phyloP scores from a whole-genome alignment of 2,113 vertebrate species.

The Otolemur garnettii region DNA sequence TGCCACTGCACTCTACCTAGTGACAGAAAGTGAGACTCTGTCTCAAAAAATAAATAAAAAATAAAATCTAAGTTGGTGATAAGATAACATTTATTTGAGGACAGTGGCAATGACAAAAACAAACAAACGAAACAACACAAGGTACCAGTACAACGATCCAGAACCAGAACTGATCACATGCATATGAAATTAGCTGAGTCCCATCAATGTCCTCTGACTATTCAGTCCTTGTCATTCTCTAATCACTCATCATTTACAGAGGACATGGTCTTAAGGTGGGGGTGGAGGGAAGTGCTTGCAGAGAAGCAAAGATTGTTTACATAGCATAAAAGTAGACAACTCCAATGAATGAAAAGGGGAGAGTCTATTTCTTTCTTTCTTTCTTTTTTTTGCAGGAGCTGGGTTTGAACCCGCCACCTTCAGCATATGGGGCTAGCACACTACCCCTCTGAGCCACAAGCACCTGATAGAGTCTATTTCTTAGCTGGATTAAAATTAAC shows the following conservation, averaged over 20 bases:
- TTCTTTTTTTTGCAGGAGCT: too few species aligned
- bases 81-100: neutral
- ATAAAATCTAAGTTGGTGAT: neutral
- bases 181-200: constrained; percentile 66
- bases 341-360: neutral
- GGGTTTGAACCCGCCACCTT: too few species aligned
- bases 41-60: neutral
- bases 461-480: neutral
- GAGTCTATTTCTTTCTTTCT: neutral
- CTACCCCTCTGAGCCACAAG: too few species aligned
- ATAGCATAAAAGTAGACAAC: neutral
- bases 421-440: too few species aligned
- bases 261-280: neutral
- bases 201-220: neutral
- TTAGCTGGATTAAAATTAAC: neutral
- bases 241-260: constrained; percentile 47
- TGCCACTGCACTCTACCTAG: too few species aligned
- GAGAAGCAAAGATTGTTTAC: constrained; percentile 49
- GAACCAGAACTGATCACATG: neutral
- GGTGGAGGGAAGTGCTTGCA: neutral
- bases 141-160: neutral
- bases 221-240: constrained; percentile 14
- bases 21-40: too few species aligned
- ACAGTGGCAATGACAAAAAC: neutral
- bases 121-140: constrained; percentile 6